Evolutionary conservation across 1,140 invertebrate species (phyloP), one percentile per base, ranked within the genome.

Genomic region (Scaptodrosophila lebanonensis): DNA sequence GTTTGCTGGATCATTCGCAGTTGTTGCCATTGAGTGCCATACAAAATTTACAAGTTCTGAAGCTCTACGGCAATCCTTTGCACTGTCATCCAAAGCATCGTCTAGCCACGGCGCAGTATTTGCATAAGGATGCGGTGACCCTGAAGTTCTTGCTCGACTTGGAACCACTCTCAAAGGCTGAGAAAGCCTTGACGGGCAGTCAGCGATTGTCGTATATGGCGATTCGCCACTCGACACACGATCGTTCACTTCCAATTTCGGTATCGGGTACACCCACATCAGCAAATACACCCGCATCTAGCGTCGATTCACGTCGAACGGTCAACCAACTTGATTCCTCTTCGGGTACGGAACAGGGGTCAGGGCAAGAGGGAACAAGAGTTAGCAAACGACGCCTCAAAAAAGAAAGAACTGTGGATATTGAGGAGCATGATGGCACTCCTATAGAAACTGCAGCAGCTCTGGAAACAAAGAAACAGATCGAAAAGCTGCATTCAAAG

Each of bases 61-160:
- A 88, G 49, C 69, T 93, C 6, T 84, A 88, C 51, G 90, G 90
- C 1, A 93, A 92, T 88, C 91, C 92, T 1, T 61, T 93, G 5
- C 87, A 88, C 18, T 91, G 89, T 77, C 89, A 91, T 86, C 87
- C 88, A 0, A 87, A 89, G 25, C 91, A 92, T 84, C 87, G 91
- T 32, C 57, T 86, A 51, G 69, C 88, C 2, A 89, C 89, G 1
- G 88, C 89, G 1, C 87, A 88, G 66, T 89, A 91, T 84, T 83
- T 93, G 6, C 89, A 91, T 82, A 87, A 88, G 50, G 89, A 89
- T 59, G 86, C 89, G 16, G 83, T 87, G 2, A 87, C 87, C 20
- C 87, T 88, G 16, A 89, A 90, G 84, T 92, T 92, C 84, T 65
- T 91, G 39, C 77, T 92, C 13, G 91, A 92, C 79, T 86, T 87